Base-by-base conservation (phyloP, 2,888 invertebrate genomes). In the Celastrina argiolus region DNA sequence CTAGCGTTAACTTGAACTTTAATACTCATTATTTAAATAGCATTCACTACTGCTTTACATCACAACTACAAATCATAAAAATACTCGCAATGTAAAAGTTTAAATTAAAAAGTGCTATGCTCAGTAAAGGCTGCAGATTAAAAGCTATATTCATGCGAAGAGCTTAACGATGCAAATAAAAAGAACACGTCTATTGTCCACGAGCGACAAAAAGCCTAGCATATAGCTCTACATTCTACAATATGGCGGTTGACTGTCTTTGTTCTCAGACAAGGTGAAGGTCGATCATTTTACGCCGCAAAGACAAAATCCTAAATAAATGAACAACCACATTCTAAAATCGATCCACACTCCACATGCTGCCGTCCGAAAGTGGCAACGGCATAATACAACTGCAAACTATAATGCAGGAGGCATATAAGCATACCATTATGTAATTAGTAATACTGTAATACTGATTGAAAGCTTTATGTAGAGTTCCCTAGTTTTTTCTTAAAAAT, bases 81-180 rank as follows among this genome's bases (percentile, higher is more conserved):
- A n/a, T n/a, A n/a, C n/a, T n/a, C n/a, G n/a, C n/a, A n/a, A n/a
- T n/a, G n/a, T n/a, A n/a, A 36, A 7, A 2, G 36, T 36, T 36
- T 36, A 36, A 36, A 36, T 36, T 36, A 36, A 12, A 36, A 36
- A 10, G 12, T 12, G 7, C 6, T 12, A 36, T 12, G 10, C n/a
- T 36, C 10, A 36, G 36, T 0, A 22, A 22, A 51, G 22, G 3
- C 51, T 22, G 10, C 22, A 51, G 12, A 51, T 51, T 51, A 51
- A 22, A 22, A 10, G 45, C 22, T 0, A 26, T 10, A 22, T 22
- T 18, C 45, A 45, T 18, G 18, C 18, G 45, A 51, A 22, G 18
- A 51, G 51, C 51, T 51, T 18, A 22, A 22, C 51, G 51, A 51
- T 51, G 51, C 22, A 51, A 51, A 26, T 51, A 51, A 51, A 51